A percentile compares a stretch with the other conserved stretches of the same genome.
These are phyloP conservation scores for Cephalotes varians DNA, from an alignment of 2,888 invertebrate species.

Conservation along the genomic window DNA sequence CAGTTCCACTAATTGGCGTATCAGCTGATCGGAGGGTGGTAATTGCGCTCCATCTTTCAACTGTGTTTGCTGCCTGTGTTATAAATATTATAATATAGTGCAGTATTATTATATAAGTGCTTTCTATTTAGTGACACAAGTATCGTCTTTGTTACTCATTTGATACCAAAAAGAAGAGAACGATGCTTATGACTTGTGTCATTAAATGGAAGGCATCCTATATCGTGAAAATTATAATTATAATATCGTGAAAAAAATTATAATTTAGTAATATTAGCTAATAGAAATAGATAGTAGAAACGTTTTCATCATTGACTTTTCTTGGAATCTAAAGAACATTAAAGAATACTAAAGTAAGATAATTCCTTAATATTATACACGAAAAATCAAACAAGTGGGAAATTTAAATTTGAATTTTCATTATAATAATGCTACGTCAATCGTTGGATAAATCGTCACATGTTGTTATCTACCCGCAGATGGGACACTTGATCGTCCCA, in stretches of 20 bases:
- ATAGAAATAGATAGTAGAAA: neutral
- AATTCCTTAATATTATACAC: neutral
- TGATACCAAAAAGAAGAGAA: too few species aligned
- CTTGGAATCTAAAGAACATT: neutral
- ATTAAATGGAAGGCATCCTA: too few species aligned
- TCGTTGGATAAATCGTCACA: constrained; percentile 1
- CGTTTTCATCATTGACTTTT: neutral
- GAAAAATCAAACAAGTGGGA: neutral
- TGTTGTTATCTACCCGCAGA: constrained; percentile 88
- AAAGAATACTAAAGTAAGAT: neutral
- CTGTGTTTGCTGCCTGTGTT: constrained; percentile 87
- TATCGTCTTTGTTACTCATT: too few species aligned
- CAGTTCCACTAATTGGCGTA: constrained; percentile 90
- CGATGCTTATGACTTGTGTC: too few species aligned
- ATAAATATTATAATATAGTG: neutral
- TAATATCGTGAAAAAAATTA: neutral
- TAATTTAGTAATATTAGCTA: neutral
- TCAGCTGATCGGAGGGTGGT: constrained; percentile 89
- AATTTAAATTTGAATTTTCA: neutral
- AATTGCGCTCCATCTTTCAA: constrained; percentile 88
- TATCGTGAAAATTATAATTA: neutral
- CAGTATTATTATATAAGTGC: neutral
- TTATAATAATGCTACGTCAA: neutral
- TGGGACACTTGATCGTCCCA: constrained; percentile 89
- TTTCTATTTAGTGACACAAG: too few species aligned